Conservation (phyloP, 92 coral and sea anemone species). For the Epizoanthus rinbou region DNA sequence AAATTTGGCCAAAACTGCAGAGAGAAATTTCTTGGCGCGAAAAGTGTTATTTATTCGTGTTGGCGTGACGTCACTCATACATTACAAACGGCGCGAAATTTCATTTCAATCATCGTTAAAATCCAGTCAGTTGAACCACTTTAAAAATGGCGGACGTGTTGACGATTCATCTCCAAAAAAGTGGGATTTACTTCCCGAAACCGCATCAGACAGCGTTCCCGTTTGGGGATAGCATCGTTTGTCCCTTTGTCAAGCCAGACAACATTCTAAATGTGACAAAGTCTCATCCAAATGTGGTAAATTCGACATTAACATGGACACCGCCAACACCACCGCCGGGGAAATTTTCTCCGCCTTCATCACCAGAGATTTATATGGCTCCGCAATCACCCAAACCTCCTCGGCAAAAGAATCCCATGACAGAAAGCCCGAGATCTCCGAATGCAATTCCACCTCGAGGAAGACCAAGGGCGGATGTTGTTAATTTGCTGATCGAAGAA, state of each 20-base stretch:
- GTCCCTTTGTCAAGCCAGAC: constrained; percentile 74
- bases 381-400: constrained; percentile 70
- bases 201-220: constrained; percentile 75
- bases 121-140: constrained; percentile 45
- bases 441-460: constrained; percentile 89
- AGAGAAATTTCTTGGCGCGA: constrained; percentile 44
- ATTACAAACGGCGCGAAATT: constrained; percentile 88
- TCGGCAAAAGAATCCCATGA: constrained; percentile 46
- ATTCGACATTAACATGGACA: constrained; percentile 90
- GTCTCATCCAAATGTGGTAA: constrained; percentile 64
- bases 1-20: neutral
- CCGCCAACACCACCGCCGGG: constrained; percentile 88
- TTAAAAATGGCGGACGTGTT: constrained; percentile 99
- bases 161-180: constrained; percentile 85
- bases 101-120: constrained; percentile 62
- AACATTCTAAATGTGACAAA: constrained; percentile 56
- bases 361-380: constrained; percentile 51
- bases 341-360: constrained; percentile 75
- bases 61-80: constrained; percentile 46
- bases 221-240: constrained; percentile 64
- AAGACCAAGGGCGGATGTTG: constrained; percentile 94
- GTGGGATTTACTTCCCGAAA: constrained; percentile 86
- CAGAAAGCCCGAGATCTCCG: constrained; percentile 72
- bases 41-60: constrained; percentile 41
- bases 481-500: constrained; percentile 87